These are phyloP conservation scores for Liopterus haemorrhoidalis DNA, from an alignment of 2,888 invertebrate genomes.

Conservation along the genomic window DNA sequence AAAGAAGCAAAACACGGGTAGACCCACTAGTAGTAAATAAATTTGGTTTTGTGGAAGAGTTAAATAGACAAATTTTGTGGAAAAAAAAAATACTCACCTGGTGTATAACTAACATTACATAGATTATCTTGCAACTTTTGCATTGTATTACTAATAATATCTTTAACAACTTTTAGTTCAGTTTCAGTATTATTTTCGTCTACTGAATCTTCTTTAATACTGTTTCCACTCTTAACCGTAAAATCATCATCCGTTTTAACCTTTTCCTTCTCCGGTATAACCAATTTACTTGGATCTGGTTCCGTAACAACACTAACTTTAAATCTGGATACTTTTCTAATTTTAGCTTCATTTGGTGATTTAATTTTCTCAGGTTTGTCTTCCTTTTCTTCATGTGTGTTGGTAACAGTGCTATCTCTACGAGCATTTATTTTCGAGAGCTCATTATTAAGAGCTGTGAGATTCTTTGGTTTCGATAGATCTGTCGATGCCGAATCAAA, in stretches of 20 bases:
- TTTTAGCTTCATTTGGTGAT: slow-evolving; percentile 27
- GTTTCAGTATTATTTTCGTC: neutral
- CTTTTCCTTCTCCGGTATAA: slow-evolving; percentile 30
- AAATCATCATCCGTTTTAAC: no score
- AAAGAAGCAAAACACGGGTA: no score
- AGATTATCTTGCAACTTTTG: slow-evolving; percentile 15
- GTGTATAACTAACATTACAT: no score
- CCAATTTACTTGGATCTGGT: slow-evolving; percentile 41
- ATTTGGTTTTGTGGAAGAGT: no score
- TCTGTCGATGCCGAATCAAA: slow-evolving; percentile 28
- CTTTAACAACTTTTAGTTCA: slow-evolving; percentile 8
- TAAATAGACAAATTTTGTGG: no score
- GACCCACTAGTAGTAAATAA: no score
- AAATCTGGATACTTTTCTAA: slow-evolving; percentile 48
- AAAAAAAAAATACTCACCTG: no score
- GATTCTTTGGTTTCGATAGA: slow-evolving; percentile 48
- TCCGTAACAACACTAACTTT: slow-evolving; percentile 51
- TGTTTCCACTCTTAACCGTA: no score
- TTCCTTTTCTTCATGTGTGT: slow-evolving; percentile 11
- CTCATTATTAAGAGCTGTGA: slow-evolving; percentile 56
- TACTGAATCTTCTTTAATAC: no score
- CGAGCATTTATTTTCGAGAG: slow-evolving; percentile 56
- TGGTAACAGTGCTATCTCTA: slow-evolving; percentile 33
- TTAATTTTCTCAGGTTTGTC: no score
- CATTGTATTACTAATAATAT: slow-evolving; percentile 18